phyloP scores from a whole-genome alignment of 1,140 invertebrate species.

The Lineus longissimus region DNA sequence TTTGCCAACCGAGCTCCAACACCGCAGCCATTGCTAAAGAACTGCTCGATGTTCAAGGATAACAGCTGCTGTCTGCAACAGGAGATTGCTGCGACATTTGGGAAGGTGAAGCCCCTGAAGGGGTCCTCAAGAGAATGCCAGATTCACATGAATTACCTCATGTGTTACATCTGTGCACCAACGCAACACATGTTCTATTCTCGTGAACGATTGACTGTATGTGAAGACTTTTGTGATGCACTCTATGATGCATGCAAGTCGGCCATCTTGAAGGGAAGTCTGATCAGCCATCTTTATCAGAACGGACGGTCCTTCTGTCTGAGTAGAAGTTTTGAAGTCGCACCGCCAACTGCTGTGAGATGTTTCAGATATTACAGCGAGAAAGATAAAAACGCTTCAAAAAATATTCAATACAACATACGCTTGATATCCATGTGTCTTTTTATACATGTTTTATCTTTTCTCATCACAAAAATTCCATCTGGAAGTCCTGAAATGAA shows the following conservation, averaged over 20 bases:
- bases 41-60: constrained; percentile 53
- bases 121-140: constrained; percentile 49
- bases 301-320: constrained; percentile 48
- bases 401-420: neutral
- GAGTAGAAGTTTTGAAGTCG: constrained; percentile 45
- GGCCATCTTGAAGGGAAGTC: constrained; percentile 42
- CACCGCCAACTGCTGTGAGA: constrained; percentile 23
- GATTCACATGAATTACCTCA: constrained; percentile 51
- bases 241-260: constrained; percentile 37
- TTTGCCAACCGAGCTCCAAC: constrained; percentile 52
- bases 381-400: constrained; percentile 19
- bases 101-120: constrained; percentile 48
- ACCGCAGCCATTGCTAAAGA: constrained; percentile 47
- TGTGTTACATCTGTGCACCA: constrained; percentile 55
- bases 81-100: constrained; percentile 52
- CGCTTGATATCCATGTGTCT: constrained; percentile 8
- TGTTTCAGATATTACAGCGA: constrained; percentile 44
- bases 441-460: constrained; percentile 13
- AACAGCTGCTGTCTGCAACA: constrained; percentile 53
- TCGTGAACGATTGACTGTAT: constrained; percentile 48
- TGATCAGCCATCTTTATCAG: constrained; percentile 44
- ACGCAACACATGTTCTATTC: constrained; percentile 50
- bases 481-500: constrained; percentile 13
- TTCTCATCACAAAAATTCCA: constrained; percentile 14
- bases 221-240: constrained; percentile 49